Evolutionary conservation across 2,113 vertebrate genomes (phyloP).

Genomic region (Lates calcarifer): DNA sequence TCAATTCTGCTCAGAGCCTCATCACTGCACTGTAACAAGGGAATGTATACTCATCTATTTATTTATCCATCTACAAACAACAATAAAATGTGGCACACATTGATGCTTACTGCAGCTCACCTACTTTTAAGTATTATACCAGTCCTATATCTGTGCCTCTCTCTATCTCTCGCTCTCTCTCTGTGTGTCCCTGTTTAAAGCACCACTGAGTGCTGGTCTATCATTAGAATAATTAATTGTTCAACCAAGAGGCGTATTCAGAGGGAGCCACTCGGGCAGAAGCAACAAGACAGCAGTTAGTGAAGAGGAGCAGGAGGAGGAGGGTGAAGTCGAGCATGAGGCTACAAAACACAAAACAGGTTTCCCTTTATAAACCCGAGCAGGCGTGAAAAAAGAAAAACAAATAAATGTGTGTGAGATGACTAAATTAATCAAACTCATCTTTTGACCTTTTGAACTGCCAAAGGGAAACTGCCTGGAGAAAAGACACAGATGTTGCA

Average conservation of each 20-base stretch:
- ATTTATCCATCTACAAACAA: constrained; percentile 24
- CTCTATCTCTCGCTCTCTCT: constrained; percentile 24
- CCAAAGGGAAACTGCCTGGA: constrained; percentile 4
- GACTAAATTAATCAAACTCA: constrained; percentile 54
- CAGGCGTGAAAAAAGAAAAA: constrained; percentile 58
- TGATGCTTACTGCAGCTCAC: constrained; percentile 10
- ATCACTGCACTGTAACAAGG: constrained; percentile 33
- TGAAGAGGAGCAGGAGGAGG: constrained; percentile 53
- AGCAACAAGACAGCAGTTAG: constrained; percentile 81
- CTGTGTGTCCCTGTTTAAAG: constrained; percentile 66
- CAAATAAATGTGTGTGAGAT: constrained; percentile 15
- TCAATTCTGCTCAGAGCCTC: constrained; percentile 24
- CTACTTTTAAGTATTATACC: constrained; percentile 48
- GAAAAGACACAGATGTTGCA: neutral
- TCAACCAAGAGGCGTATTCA: constrained; percentile 83
- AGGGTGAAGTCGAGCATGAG: constrained; percentile 73
- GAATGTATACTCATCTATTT: constrained; percentile 20
- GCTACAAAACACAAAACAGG: constrained; percentile 76
- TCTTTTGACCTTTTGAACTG: constrained; percentile 55
- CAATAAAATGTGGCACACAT: constrained; percentile 18
- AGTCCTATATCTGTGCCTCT: constrained; percentile 54
- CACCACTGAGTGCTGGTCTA: constrained; percentile 76
- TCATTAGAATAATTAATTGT: constrained; percentile 86
- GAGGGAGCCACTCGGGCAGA: constrained; percentile 79
- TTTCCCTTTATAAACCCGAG: constrained; percentile 65